Base-by-base conservation (phyloP, 53 echinoderm and acorn worm species). In the Astropecten irregularis region DNA sequence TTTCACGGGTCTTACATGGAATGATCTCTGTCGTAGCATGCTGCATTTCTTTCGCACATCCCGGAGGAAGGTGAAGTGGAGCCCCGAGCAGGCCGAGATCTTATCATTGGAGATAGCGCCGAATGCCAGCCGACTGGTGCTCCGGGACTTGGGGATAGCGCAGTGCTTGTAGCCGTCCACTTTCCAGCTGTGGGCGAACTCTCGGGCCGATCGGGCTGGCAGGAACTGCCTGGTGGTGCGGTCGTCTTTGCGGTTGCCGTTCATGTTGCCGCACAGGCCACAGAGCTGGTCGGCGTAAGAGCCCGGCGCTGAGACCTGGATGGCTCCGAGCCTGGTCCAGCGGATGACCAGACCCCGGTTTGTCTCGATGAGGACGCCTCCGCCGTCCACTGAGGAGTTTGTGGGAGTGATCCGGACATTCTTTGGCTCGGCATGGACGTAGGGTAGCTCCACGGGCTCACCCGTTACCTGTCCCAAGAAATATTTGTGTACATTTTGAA, bases 201-300 rank as follows among this genome's bases (percentile, higher is more conserved):
- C 93, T 42, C 71, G 83, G 49, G 30, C 53, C 9, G 87, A 70
- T 44, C 81, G 68, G 19, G 67, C 77, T 15, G 59, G 84, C 53
- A 93, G 69, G 5, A 82, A 84, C 40, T 93, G 90, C 42, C 93
- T 51, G 10, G 93, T 93, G 23, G 77, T 54, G 32, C 54, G 71
- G 69, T 93, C 93, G 16, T 93, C 93, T 38, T 77, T 84, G 37
- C 60, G 77, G 21, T 81, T 66, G 4, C 76, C 86, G 68, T 93
- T 93, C 90, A 90, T 90, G 56, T 93, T 90, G 14, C 93, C 93
- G 60, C 93, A 93, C 68, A 93, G 74, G 26, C 93, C 93, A 9
- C 70, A 84, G 30, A 85, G 66, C 14, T 54, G 32, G 33, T 63
- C 50, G 11, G 40, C 0, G 52, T 71, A 84, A 0, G 52, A 39